Conservation (phyloP, 2,797 vertebrate species). For the Cossypha niveicapilla region DNA sequence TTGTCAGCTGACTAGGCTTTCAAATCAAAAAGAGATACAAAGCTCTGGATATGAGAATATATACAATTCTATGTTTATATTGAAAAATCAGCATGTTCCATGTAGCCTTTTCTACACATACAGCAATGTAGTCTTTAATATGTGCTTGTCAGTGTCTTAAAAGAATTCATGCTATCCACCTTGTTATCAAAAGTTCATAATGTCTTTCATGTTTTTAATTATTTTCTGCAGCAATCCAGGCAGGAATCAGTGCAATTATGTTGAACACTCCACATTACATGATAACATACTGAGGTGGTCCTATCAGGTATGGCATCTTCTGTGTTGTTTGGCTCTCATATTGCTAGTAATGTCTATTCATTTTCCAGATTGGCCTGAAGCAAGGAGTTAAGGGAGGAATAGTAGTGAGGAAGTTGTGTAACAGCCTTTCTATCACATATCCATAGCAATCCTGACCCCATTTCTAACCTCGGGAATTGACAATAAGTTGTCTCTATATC, state of each 20-base stretch:
- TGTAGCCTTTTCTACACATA: background rate
- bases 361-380: background rate
- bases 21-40: background rate
- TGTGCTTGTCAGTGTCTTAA: background rate
- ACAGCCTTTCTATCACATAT: background rate
- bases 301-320: slow-evolving; percentile 65
- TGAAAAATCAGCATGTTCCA: background rate
- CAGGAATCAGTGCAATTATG: slow-evolving; percentile 20
- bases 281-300: slow-evolving; percentile 54
- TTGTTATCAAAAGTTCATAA: background rate
- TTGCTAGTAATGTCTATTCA: background rate
- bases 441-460: background rate
- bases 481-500: background rate
- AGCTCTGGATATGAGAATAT: background rate
- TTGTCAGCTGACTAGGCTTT: background rate
- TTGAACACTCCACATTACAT: background rate
- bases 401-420: background rate
- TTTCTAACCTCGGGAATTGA: background rate
- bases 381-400: background rate
- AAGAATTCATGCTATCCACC: background rate
- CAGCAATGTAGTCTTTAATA: background rate
- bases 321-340: background rate
- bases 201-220: background rate
- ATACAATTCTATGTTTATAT: background rate
- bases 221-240: background rate